phyloP scores from a whole-genome alignment of 2,888 invertebrate species.

The Patella pellucida region DNA sequence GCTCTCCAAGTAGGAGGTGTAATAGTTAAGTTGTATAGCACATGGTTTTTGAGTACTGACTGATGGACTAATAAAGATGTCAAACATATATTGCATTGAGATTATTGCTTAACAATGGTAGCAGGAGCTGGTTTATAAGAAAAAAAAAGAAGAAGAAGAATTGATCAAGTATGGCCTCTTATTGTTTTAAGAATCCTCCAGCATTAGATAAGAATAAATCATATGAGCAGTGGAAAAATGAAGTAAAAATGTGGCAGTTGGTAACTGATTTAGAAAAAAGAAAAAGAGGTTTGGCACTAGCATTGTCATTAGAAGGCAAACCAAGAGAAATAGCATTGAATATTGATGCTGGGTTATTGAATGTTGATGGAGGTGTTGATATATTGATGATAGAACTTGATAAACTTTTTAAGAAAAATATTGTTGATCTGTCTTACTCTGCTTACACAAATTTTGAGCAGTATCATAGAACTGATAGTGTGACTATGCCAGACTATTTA shows the following conservation, averaged over 20 bases:
- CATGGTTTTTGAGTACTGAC: too few relatives aligned
- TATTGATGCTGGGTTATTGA: background rate
- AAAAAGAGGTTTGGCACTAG: background rate
- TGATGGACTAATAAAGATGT: too few relatives aligned
- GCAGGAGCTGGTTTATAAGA: too few relatives aligned
- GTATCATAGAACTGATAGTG: background rate
- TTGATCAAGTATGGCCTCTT: background rate
- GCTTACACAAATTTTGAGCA: background rate
- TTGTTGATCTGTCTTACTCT: background rate
- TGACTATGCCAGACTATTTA: background rate
- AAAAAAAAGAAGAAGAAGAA: too few relatives aligned
- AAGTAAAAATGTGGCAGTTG: background rate
- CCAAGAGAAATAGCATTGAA: background rate
- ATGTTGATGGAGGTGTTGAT: background rate
- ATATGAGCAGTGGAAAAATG: background rate
- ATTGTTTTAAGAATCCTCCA: constrained; percentile 1
- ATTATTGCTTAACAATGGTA: too few relatives aligned
- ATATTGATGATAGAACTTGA: background rate
- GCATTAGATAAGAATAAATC: background rate
- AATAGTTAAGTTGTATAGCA: too few relatives aligned
- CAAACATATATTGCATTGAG: too few relatives aligned
- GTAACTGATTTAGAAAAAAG: background rate
- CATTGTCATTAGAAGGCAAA: background rate
- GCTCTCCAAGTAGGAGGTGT: too few relatives aligned
- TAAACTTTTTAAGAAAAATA: constrained; percentile 3